Evolutionary conservation across 2,797 vertebrate genomes (phyloP), one percentile per base, ranked within the genome.

Genomic region (Xiphorhynchus erythropygius): DNA sequence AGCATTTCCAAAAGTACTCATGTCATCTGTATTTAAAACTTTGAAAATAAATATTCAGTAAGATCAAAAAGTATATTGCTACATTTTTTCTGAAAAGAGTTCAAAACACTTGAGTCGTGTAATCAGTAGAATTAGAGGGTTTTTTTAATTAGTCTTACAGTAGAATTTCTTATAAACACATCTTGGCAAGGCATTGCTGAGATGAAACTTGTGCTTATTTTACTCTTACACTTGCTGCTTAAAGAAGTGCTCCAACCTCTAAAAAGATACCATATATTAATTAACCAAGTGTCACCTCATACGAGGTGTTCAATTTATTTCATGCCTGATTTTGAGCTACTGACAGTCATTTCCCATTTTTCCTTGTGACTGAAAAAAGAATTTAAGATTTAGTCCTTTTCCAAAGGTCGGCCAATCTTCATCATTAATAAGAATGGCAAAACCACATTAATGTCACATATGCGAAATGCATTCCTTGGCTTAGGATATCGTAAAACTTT

Each of bases 351-450:
- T 69, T 84, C 39, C 6, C 47, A 10, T 47, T 87, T 86, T 73
- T 50, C 37, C 47, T 82, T 53, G 18, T 32, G 37, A 79, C 1
- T 46, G 21, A 63, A 71, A 71, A 70, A 60, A 37, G 13, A 1
- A 35, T 56, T 74, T 77, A 67, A 80, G 44, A 62, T 28, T 39
- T 13, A 81, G 74, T 23, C 49, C 13, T 59, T 84, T 27, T 53
- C 39, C 42, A 68, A n/a, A 5, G 35, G 55, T 50, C 49, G 69
- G 13, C 2, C 0, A 0, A 35, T 12, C 37, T 75, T 71, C 35
- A 84, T 19, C 39, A 25, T 22, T 25, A 33, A 30, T 4, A 82
- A 11, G 35, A 78, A 87, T 7, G 17, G 24, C 42, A 84, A 79
- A 1, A 79, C 18, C 24, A n/a, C 1, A 3, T 28, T 49, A 90